These are phyloP conservation scores for Corythoichthys haematopterus DNA, from an alignment of 2,113 vertebrate species.

Conservation along the genomic window DNA sequence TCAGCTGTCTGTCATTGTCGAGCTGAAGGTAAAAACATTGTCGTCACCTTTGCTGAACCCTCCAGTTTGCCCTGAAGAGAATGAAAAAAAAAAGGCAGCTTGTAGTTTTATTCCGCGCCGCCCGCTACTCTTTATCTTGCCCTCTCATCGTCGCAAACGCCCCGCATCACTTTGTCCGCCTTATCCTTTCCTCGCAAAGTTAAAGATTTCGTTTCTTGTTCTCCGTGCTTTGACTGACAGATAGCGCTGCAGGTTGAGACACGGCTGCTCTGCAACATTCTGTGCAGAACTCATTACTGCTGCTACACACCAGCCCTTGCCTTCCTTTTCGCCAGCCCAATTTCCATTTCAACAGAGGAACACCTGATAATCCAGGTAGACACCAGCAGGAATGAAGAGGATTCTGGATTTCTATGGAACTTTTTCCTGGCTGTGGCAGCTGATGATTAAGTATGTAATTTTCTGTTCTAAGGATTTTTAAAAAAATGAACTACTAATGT, in stretches of 20 bases:
- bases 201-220: conserved; percentile 21
- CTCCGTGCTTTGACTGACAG: conserved; percentile 33
- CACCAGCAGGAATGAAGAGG: conserved; percentile 16
- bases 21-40: conserved; percentile 27
- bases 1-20: conserved; percentile 11
- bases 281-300: conserved; percentile 8
- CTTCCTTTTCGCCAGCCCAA: conserved; percentile 19
- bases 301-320: conserved; percentile 6
- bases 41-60: conserved; percentile 17
- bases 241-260: conserved; percentile 11
- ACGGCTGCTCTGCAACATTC: conserved; percentile 29
- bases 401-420: conserved; percentile 17
- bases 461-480: too few relatives aligned
- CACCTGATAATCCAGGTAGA: conserved; percentile 33
- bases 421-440: conserved; percentile 3
- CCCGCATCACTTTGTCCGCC: conserved; percentile 11
- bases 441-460: too few relatives aligned
- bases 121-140: conserved; percentile 13
- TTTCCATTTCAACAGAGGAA: conserved; percentile 34
- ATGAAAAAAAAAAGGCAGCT: too few relatives aligned
- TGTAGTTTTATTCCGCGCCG: conserved; percentile 10
- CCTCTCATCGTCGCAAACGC: conserved; percentile 18
- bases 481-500: too few relatives aligned
- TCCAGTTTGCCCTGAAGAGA: conserved; percentile 17
- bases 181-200: conserved; percentile 16